Evolutionary conservation across 2,113 vertebrate genomes (phyloP).

Genomic region (Sebastes fasciatus): DNA sequence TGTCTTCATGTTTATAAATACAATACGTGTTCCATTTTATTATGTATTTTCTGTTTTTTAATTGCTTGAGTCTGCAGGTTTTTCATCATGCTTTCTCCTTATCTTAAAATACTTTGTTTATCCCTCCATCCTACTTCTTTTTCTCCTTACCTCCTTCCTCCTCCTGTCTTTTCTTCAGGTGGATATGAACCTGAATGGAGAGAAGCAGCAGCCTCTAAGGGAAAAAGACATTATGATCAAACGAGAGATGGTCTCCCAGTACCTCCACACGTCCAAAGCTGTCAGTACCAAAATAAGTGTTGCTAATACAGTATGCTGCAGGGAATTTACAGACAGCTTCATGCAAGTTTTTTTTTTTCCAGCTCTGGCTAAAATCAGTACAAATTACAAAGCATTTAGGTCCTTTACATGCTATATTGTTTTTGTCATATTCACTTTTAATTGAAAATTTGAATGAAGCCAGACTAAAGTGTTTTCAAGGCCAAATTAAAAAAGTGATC

Average conservation of each 20-base stretch:
- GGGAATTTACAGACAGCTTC: background rate
- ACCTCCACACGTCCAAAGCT: constrained; percentile 89
- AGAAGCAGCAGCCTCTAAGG: constrained; percentile 89
- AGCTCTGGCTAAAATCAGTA: background rate
- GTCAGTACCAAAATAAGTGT: constrained; percentile 78
- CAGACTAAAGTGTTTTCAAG: background rate
- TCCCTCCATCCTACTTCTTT: background rate
- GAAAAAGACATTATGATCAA: constrained; percentile 89
- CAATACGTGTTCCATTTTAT: background rate
- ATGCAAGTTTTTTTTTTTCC: background rate
- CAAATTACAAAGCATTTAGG: background rate
- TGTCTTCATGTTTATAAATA: background rate
- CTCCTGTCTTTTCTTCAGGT: constrained; percentile 73
- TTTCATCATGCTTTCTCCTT: background rate
- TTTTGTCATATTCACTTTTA: constrained; percentile 6
- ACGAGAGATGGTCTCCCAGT: constrained; percentile 92
- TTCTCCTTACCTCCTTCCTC: background rate
- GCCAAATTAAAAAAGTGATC: background rate
- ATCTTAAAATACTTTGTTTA: constrained; percentile 11
- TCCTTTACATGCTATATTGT: background rate
- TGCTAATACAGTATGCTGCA: background rate
- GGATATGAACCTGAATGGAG: constrained; percentile 92
- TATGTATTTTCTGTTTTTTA: background rate
- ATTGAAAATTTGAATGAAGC: background rate
- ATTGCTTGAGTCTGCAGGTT: background rate